These are phyloP conservation scores for Brachyistius frenatus DNA, from an alignment of 2,113 vertebrate species.

Conservation along the genomic window DNA sequence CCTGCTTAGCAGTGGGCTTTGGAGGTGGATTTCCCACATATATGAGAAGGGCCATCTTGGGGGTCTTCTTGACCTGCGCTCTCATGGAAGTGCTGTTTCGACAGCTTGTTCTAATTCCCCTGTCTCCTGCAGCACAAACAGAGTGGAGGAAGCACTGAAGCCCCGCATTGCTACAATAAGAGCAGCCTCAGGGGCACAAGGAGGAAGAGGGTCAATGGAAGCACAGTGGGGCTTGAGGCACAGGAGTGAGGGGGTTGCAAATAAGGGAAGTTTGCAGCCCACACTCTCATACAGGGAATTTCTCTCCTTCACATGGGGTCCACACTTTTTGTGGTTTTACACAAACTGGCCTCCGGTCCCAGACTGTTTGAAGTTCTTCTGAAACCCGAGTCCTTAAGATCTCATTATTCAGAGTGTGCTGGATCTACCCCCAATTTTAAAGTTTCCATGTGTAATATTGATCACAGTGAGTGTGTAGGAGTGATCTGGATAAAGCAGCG, in stretches of 20 bases:
- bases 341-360: slow-evolving; percentile 36
- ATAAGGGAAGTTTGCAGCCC: slow-evolving; percentile 55
- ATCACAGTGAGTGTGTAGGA: slow-evolving; percentile 25
- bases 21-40: slow-evolving; percentile 54
- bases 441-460: slow-evolving; percentile 43
- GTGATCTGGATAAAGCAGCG: slow-evolving; percentile 19
- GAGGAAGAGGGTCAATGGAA: slow-evolving; percentile 77
- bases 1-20: slow-evolving; percentile 27
- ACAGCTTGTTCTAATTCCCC: slow-evolving; percentile 82
- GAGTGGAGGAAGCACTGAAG: slow-evolving; percentile 67
- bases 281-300: slow-evolving; percentile 59
- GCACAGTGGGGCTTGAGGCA: slow-evolving; percentile 68
- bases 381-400: slow-evolving; percentile 51
- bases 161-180: slow-evolving; percentile 71
- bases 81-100: slow-evolving; percentile 77
- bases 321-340: slow-evolving; percentile 58
- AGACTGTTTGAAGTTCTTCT: slow-evolving; percentile 51
- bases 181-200: slow-evolving; percentile 63
- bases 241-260: slow-evolving; percentile 61
- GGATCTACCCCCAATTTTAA: slow-evolving; percentile 35
- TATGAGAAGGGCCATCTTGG: slow-evolving; percentile 60
- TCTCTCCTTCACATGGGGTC: slow-evolving; percentile 63
- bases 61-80: slow-evolving; percentile 67
- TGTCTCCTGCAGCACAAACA: slow-evolving; percentile 74
- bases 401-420: slow-evolving; percentile 21